Percentiles rank a stretch among this genome's conserved stretches.
Conservation (phyloP, 2,888 invertebrate species). For the Melieria crassipennis region DNA sequence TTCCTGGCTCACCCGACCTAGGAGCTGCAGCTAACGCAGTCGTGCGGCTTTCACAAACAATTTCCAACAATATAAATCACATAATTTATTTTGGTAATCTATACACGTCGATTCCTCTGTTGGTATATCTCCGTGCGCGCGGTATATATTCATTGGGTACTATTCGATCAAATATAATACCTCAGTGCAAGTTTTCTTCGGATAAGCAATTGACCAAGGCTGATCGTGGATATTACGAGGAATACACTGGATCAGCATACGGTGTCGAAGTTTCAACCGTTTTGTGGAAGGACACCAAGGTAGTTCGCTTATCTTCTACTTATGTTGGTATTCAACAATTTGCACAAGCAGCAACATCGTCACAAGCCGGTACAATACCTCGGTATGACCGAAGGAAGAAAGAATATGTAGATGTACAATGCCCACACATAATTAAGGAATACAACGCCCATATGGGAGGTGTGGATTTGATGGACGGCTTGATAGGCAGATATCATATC, state of each 20-base stretch:
- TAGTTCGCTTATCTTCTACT: not conserved
- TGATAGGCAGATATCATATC: slow-evolving; percentile 7
- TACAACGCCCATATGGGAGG: slow-evolving; percentile 7
- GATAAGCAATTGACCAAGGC: too few species aligned
- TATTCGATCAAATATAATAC: too few species aligned
- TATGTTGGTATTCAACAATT: not conserved
- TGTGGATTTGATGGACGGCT: slow-evolving; percentile 8
- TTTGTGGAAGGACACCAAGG: not conserved
- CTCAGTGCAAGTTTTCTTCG: too few species aligned
- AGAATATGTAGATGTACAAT: not conserved
- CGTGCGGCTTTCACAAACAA: not conserved
- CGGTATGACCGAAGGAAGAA: not conserved
- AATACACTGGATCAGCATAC: not conserved
- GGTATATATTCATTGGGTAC: not conserved
- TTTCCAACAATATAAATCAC: not conserved
- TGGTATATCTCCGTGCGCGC: not conserved
- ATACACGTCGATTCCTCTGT: slow-evolving; percentile 8
- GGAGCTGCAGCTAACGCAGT: not conserved
- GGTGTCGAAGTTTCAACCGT: not conserved
- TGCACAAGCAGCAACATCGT: not conserved
- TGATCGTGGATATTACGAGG: too few species aligned
- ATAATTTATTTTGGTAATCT: slow-evolving; percentile 12
- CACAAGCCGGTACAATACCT: not conserved
- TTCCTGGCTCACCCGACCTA: not conserved
- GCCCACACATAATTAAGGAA: slow-evolving; percentile 6